Conservation (phyloP, 2,113 vertebrate genomes). For the Pelodiscus sinensis region DNA sequence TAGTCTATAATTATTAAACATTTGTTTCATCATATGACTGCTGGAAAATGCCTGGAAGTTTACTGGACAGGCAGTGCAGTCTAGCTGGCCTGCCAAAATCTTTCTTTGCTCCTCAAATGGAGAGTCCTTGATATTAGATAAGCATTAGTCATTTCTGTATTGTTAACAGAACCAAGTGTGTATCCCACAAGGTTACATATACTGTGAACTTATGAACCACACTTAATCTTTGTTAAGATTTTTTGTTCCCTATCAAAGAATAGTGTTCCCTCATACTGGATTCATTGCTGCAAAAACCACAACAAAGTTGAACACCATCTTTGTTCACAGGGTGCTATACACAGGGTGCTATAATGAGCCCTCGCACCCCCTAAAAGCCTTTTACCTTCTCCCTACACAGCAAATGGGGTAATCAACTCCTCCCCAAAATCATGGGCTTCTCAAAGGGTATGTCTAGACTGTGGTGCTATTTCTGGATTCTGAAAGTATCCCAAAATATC, state of each 20-base stretch:
- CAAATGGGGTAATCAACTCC: background rate
- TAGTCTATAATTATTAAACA: constrained; percentile 12
- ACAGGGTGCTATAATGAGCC: background rate
- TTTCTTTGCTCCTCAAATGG: constrained; percentile 1
- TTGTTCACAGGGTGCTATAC: too few species aligned
- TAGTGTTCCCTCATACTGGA: background rate
- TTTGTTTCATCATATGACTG: constrained; percentile 42
- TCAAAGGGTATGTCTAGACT: too few species aligned
- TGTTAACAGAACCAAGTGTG: constrained; percentile 4
- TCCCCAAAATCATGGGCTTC: background rate
- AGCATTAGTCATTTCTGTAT: constrained; percentile 5
- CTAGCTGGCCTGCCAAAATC: constrained; percentile 42
- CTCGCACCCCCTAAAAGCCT: background rate
- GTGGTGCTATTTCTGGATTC: too few species aligned
- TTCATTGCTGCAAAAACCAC: background rate
- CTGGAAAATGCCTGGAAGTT: constrained; percentile 30
- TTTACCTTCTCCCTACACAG: background rate
- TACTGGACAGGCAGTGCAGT: constrained; percentile 34
- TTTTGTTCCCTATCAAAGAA: background rate
- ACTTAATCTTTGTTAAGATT: background rate
- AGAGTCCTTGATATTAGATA: background rate
- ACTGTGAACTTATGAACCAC: fast-evolving
- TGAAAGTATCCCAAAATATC: too few species aligned
- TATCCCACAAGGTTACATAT: background rate
- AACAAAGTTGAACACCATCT: background rate